These are phyloP conservation scores for Stenchaetothrips biformis DNA, from an alignment of 2,888 invertebrate genomes.

Conservation along the genomic window DNA sequence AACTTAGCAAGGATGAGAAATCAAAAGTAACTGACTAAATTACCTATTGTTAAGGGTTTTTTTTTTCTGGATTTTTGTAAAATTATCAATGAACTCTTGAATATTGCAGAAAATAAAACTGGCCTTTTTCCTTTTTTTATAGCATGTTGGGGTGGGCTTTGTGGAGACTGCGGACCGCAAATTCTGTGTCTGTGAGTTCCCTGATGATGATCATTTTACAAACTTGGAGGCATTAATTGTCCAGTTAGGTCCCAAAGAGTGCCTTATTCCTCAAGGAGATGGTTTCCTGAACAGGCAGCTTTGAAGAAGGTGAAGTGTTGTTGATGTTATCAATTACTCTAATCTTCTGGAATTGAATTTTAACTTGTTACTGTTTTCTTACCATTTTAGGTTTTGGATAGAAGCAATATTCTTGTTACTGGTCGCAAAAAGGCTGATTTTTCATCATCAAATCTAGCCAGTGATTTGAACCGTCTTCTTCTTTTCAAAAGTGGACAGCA, in stretches of 20 bases:
- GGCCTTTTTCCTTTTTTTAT: constrained; percentile 35
- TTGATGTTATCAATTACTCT: constrained; percentile 4
- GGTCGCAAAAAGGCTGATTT: constrained; percentile 70
- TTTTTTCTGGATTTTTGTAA: too few species aligned
- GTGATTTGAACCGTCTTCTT: constrained; percentile 76
- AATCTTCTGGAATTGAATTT: constrained; percentile 27
- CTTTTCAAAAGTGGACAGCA: constrained; percentile 73
- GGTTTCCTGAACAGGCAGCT: constrained; percentile 46
- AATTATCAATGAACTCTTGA: not conserved
- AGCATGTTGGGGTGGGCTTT: constrained; percentile 76
- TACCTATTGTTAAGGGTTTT: too few species aligned
- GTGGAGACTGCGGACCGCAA: constrained; percentile 70
- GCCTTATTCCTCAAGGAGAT: constrained; percentile 62
- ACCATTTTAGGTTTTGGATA: constrained; percentile 58
- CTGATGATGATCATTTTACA: constrained; percentile 81
- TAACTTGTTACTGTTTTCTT: not conserved
- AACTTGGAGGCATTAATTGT: constrained; percentile 84
- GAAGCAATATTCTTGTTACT: constrained; percentile 73
- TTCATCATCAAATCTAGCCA: constrained; percentile 62
- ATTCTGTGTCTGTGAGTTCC: constrained; percentile 76
- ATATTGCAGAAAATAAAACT: not conserved
- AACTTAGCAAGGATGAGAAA: constrained; percentile 61
- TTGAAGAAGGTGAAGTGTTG: constrained; percentile 47
- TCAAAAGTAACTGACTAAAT: constrained; percentile 51
- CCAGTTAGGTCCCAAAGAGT: constrained; percentile 84